Base-by-base conservation (phyloP, 2,888 invertebrate species). In the Drosophila algonquin region DNA sequence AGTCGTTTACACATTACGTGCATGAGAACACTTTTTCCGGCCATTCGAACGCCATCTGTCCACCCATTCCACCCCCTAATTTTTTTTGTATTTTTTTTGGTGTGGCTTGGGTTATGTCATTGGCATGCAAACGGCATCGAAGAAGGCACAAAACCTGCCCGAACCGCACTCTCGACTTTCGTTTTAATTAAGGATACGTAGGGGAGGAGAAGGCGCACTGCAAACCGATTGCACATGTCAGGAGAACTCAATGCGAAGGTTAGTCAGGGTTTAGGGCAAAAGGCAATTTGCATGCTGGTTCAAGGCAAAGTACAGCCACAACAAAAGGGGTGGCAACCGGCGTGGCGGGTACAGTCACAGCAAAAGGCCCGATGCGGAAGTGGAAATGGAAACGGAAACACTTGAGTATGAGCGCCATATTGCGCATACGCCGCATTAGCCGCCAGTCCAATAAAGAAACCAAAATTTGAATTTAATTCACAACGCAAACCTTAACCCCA, bases 11-110 rank as follows among this genome's bases (percentile, higher is more conserved):
- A 51, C 58, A 81, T 80, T 71, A 76, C 80, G 78, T 80, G 80
- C 78, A 78, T 67, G 73, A 63, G 59, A 67, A 67, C 75, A 83
- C 73, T 80, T 83, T 83, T 78, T 68, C 73, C 69, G 76, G 52
- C 80, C 76, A 53, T 63, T 35, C n/a, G 48, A 32, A 18, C 9
- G 40, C 8, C 46, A 24, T 9, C 18, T 21, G 10, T 18, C 5
- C 12, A 7, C 48, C 57, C 21, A 7, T 21, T 24, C 8, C 47
- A 24, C 47, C 18, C 40, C 24, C 8, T 2, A 18, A 18, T 18
- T 18, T 48, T 16, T 32, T 45, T 18, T 27, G n/a, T n/a, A n/a
- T n/a, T 35, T 27, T 45, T 30, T 62, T 47, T 48, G 14, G 2
- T 27, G 18, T 54, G 64, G 59, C 56, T 78, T 57, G 64, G 59